Conservation (phyloP, 2,113 vertebrate species). For the Gymnogyps californianus region DNA sequence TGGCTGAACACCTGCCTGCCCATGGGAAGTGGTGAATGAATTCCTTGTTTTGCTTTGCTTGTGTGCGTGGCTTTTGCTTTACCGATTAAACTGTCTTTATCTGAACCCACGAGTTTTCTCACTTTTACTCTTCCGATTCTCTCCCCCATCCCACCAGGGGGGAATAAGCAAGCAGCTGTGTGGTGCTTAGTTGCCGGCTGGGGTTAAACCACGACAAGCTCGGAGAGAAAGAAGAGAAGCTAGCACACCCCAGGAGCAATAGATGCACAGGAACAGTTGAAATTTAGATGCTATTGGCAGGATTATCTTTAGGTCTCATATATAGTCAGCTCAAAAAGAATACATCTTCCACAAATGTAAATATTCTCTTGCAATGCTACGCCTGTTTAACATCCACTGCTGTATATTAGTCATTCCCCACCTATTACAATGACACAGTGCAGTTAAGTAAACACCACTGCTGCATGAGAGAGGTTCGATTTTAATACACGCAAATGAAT, state of each 20-base stretch:
- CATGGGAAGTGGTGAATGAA: no score
- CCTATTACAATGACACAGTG: neutral
- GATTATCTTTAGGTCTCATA: neutral
- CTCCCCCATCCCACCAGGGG: no score
- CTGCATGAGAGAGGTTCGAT: neutral
- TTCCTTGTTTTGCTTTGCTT: no score
- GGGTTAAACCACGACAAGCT: no score
- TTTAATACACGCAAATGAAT: constrained; percentile 51
- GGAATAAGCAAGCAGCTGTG: no score
- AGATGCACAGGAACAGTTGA: neutral
- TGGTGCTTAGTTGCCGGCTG: no score
- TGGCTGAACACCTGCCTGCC: no score
- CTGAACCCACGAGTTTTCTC: no score
- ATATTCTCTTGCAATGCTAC: neutral
- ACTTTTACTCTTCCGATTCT: no score
- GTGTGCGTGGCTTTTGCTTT: no score
- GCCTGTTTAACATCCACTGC: neutral
- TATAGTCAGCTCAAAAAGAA: neutral
- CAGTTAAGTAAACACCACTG: constrained; percentile 46
- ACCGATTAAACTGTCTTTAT: no score
- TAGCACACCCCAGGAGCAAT: neutral
- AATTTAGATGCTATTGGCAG: neutral
- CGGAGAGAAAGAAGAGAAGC: neutral
- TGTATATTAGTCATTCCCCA: neutral
- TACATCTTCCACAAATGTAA: neutral